Conservation (phyloP, 2,888 invertebrate species). For the Pristionchus maxplancki region DNA sequence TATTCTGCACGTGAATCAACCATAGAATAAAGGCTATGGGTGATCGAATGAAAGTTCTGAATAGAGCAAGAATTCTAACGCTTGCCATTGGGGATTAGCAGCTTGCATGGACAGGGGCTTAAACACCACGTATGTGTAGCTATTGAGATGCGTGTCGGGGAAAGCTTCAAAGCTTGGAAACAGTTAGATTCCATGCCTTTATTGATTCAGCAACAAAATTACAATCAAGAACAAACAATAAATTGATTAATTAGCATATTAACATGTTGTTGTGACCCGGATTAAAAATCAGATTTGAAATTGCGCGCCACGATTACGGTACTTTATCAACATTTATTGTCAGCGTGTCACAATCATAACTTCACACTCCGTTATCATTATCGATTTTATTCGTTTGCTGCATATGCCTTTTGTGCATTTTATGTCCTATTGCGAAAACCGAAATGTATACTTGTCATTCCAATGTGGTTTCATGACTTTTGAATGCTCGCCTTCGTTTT, state of each 20-base stretch:
- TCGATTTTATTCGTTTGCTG: neutral
- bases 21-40: neutral
- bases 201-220: neutral
- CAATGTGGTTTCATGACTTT: neutral
- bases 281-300: neutral
- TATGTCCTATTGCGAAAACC: neutral
- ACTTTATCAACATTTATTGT: neutral
- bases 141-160: too few species aligned
- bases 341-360: neutral
- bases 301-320: conserved; percentile 16
- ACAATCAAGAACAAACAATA: neutral
- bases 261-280: neutral
- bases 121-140: too few species aligned
- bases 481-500: neutral
- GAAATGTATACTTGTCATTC: neutral
- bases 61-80: neutral
- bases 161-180: too few species aligned
- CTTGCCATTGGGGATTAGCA: neutral
- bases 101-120: neutral
- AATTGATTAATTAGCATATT: neutral
- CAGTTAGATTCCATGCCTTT: too few species aligned
- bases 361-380: neutral
- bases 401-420: neutral
- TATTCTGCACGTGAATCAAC: conserved; percentile 2
- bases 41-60: neutral